These are phyloP conservation scores for Dryoscopus gambensis DNA, from an alignment of 2,113 vertebrate species.

Conservation along the genomic window DNA sequence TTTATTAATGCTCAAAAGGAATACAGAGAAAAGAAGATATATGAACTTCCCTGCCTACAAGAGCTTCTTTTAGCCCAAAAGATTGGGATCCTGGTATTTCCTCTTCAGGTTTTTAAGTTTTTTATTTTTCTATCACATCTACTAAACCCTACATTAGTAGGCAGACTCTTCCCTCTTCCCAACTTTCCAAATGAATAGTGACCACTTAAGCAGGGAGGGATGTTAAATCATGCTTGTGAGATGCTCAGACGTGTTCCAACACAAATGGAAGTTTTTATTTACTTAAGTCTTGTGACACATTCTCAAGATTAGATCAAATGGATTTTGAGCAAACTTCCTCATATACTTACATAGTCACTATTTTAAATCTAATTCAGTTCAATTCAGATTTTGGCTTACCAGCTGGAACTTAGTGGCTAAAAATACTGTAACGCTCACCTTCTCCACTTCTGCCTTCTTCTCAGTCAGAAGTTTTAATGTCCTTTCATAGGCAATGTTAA, in stretches of 20 bases:
- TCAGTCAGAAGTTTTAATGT: constrained; percentile 81
- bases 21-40: neutral
- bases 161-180: neutral
- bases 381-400: neutral
- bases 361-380: neutral
- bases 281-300: neutral
- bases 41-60: neutral
- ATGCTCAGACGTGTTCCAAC: neutral
- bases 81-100: neutral
- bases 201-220: neutral
- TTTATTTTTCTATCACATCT: neutral
- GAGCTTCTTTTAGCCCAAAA: neutral
- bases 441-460: constrained; percentile 90
- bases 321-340: neutral
- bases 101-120: neutral
- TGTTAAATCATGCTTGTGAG: neutral
- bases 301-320: neutral
- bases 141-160: neutral
- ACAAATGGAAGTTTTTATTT: neutral
- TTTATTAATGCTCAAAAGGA: neutral
- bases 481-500: constrained; percentile 82
- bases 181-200: neutral
- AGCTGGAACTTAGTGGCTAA: neutral
- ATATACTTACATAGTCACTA: neutral
- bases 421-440: constrained; percentile 71